A percentile compares a stretch with the other conserved stretches of the same genome.
Evolutionary conservation across 2,888 invertebrate species (phyloP).

Genomic region (Cataglyphis cursor): DNA sequence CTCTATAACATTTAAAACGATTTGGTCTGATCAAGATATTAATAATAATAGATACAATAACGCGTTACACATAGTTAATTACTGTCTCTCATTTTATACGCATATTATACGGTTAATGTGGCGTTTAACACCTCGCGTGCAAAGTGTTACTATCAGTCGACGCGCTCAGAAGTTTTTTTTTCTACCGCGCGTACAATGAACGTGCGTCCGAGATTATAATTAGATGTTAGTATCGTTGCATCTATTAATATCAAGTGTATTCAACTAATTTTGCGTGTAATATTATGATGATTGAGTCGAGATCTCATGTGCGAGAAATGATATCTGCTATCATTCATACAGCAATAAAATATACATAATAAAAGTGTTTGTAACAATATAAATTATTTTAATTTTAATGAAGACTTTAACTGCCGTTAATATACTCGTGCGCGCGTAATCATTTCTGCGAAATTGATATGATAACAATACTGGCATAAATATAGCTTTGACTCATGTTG

Average conservation of each 20-base stretch:
- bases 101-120: conserved; percentile 41
- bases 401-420: not conserved
- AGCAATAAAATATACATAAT: not conserved
- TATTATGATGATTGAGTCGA: conserved; percentile 29
- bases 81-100: conserved; percentile 34
- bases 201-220: conserved; percentile 52
- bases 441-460: not conserved
- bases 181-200: conserved; percentile 2
- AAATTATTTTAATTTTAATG: not conserved
- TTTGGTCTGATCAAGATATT: not conserved
- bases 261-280: conserved; percentile 47
- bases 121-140: conserved; percentile 46
- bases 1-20: not conserved
- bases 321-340: not conserved
- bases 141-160: conserved; percentile 48
- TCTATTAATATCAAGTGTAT: conserved; percentile 49
- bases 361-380: not conserved
- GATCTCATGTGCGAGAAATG: conserved; percentile 16
- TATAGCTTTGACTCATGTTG: conserved; percentile 8
- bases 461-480: not conserved
- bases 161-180: conserved; percentile 30
- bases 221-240: conserved; percentile 23
- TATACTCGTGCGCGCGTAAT: not conserved
- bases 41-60: conserved; percentile 8
- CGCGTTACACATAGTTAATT: conserved; percentile 30